Conservation (phyloP, 23 tunicate genomes). For the Halocynthia aurantium region DNA sequence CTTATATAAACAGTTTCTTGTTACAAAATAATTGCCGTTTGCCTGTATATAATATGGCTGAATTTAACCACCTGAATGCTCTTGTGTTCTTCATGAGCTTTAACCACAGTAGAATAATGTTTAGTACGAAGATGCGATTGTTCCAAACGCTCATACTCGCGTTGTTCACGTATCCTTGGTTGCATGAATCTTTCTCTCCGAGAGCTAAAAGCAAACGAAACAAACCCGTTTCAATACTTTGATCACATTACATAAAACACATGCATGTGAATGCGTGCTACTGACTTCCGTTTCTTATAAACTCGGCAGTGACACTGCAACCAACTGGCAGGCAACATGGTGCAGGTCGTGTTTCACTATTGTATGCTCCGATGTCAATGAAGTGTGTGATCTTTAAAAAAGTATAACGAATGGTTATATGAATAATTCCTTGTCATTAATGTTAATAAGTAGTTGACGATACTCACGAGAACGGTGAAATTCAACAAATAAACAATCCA, state of each 20-base stretch:
- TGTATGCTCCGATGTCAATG: slow-evolving; percentile 13
- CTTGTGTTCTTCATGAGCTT: slow-evolving; percentile 84
- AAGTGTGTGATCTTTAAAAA: slow-evolving; percentile 26
- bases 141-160: slow-evolving; percentile 59
- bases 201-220: too few relatives aligned
- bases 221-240: too few relatives aligned
- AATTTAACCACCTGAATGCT: slow-evolving; percentile 68
- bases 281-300: slow-evolving; percentile 17
- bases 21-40: not conserved
- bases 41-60: not conserved
- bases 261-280: too few relatives aligned
- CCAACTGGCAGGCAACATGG: slow-evolving; percentile 13
- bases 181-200: too few relatives aligned
- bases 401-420: not conserved
- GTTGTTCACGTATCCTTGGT: slow-evolving; percentile 64
- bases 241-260: too few relatives aligned
- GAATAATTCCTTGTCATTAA: not conserved
- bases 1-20: too few relatives aligned
- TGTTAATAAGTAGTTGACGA: too few relatives aligned
- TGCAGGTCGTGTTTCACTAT: not conserved
- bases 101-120: slow-evolving; percentile 70
- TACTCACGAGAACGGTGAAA: slow-evolving; percentile 62
- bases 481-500: slow-evolving; percentile 72
- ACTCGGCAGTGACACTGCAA: slow-evolving; percentile 10
- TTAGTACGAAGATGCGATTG: slow-evolving; percentile 62